Evolutionary conservation across 2,888 invertebrate species (phyloP).

Genomic region (Agriopis aurantiaria): DNA sequence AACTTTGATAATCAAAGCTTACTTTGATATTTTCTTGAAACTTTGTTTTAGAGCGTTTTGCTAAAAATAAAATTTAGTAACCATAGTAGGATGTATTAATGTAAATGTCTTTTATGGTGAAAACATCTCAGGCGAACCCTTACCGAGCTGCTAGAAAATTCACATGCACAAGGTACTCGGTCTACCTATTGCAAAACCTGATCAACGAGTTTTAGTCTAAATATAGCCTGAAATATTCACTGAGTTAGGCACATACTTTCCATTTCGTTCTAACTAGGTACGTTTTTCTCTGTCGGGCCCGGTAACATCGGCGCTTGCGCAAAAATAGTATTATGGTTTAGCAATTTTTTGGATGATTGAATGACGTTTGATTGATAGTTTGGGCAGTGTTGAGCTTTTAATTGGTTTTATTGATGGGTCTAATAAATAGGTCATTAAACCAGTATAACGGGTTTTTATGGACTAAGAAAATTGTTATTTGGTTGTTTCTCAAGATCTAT

Average conservation of each 20-base stretch:
- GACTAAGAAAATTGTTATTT: background rate
- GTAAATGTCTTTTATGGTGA: background rate
- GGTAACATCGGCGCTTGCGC: conserved; percentile 44
- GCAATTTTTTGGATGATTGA: conserved; percentile 20
- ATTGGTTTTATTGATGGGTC: conserved; percentile 7
- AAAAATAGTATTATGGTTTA: conserved; percentile 34
- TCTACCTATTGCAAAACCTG: conserved; percentile 21
- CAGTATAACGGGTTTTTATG: background rate
- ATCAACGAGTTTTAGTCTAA: conserved; percentile 33
- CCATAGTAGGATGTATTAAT: background rate
- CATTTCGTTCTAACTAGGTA: conserved; percentile 42
- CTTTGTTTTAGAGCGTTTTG: too few relatives aligned
- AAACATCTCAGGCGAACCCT: background rate
- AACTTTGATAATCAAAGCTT: too few relatives aligned
- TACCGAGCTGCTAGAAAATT: conserved; percentile 13
- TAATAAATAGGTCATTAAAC: conserved; percentile 12
- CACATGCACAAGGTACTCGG: conserved; percentile 18
- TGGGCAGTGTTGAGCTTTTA: conserved; percentile 23
- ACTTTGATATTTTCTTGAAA: too few relatives aligned
- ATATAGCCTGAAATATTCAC: conserved; percentile 39
- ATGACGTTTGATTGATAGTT: conserved; percentile 33
- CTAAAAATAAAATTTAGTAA: background rate
- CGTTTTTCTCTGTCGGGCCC: conserved; percentile 36
- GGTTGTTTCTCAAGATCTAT: background rate
- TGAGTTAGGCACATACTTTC: conserved; percentile 42